These are phyloP conservation scores for Halichoeres trimaculatus DNA, from an alignment of 2,113 vertebrate species.

Conservation along the genomic window DNA sequence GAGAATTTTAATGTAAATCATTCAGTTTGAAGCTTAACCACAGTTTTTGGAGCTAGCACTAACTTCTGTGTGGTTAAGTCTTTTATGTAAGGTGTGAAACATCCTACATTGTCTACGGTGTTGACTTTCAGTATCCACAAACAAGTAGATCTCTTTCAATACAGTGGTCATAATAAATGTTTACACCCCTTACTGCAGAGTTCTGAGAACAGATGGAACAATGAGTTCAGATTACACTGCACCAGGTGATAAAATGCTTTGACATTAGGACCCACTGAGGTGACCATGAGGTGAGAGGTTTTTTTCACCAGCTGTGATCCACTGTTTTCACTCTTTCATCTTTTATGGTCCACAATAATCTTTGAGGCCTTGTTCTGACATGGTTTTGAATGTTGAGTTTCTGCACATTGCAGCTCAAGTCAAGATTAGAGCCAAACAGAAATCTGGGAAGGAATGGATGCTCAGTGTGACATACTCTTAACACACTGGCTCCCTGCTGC, in stretches of 20 bases:
- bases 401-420: background rate
- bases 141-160: slow-evolving; percentile 7
- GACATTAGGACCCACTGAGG: background rate
- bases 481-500: background rate
- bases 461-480: background rate
- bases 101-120: slow-evolving; percentile 6
- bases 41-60: too few species aligned
- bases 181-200: slow-evolving; percentile 15
- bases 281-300: background rate
- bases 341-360: background rate
- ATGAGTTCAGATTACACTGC: background rate
- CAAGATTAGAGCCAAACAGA: background rate
- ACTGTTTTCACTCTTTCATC: background rate
- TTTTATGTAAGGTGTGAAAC: slow-evolving; percentile 8
- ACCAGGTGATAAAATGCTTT: slow-evolving; percentile 14
- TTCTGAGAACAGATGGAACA: slow-evolving; percentile 23
- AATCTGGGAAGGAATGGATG: background rate
- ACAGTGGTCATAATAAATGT: slow-evolving; percentile 30
- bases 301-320: slow-evolving; percentile 6
- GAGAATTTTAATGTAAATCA: background rate
- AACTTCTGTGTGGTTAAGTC: slow-evolving; percentile 7
- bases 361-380: background rate
- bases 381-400: too few species aligned
- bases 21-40: background rate
- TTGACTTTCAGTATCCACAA: slow-evolving; percentile 6